These are phyloP conservation scores for Chaitophorus viminalis DNA, from an alignment of 2,888 invertebrate genomes.

Conservation along the genomic window DNA sequence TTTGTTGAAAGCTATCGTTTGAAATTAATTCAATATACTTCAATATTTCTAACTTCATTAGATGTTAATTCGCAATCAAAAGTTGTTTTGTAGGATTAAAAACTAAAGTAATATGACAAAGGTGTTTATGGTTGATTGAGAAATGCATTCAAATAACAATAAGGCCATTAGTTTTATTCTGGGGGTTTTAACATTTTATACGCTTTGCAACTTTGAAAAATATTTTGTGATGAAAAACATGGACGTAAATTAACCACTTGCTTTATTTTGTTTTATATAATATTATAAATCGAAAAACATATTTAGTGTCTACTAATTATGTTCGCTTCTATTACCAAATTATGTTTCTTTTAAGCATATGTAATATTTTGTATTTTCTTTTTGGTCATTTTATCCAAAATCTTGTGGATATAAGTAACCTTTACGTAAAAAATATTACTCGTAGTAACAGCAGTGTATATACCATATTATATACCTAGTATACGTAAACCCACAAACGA, in stretches of 20 bases:
- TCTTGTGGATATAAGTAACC: background rate
- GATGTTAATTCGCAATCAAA: background rate
- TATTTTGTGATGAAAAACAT: background rate
- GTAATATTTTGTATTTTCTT: too few relatives aligned
- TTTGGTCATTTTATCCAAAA: background rate
- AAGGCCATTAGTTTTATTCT: too few relatives aligned
- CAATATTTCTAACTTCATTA: background rate
- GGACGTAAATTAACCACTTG: background rate
- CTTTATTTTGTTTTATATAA: background rate
- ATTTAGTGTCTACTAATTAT: background rate
- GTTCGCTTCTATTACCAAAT: background rate
- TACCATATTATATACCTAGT: background rate
- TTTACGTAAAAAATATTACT: background rate
- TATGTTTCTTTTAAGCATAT: too few relatives aligned
- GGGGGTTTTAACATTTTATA: background rate
- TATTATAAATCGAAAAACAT: background rate
- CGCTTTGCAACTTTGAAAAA: background rate
- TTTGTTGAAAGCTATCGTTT: background rate
- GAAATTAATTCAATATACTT: background rate
- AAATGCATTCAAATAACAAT: background rate
- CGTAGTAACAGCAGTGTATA: background rate
- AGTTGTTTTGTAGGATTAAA: background rate
- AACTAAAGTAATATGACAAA: background rate
- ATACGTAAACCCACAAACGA: background rate
- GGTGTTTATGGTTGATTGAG: background rate